Evolutionary conservation across 2,797 vertebrate species (phyloP).

Genomic region (Tokudaia tokunoshimensis): DNA sequence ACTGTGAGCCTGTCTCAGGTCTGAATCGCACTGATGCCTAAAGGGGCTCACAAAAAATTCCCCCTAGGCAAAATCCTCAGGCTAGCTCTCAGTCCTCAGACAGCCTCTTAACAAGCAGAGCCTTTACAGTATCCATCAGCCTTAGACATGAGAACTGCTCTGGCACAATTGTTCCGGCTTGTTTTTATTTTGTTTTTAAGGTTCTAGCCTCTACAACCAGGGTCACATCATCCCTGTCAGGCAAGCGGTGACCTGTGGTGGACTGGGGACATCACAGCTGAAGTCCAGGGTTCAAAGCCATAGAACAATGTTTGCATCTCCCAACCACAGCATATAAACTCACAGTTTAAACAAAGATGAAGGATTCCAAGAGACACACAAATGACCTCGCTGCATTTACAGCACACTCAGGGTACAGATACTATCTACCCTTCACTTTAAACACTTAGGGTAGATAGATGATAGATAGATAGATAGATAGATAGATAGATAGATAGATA

Average conservation of each 20-base stretch:
- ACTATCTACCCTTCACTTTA: not conserved
- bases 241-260: not conserved
- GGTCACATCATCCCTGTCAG: not conserved
- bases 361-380: conserved; percentile 24
- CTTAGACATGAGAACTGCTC: conserved; percentile 54
- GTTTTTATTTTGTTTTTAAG: not conserved
- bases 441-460: not conserved
- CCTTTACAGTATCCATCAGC: conserved; percentile 3
- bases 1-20: not conserved
- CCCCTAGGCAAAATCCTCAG: conserved; percentile 16
- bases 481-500: too few species aligned
- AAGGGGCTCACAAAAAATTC: conserved; percentile 52
- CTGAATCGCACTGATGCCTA: conserved; percentile 38
- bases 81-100: not conserved
- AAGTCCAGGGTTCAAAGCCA: conserved; percentile 4
- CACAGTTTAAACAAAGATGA: conserved; percentile 30
- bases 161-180: not conserved
- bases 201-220: conserved; percentile 9
- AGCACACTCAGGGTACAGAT: conserved; percentile 48
- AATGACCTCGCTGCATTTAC: not conserved
- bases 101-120: conserved; percentile 42
- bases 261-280: not conserved
- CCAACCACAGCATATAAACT: not conserved
- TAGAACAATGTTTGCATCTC: not conserved
- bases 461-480: not conserved